Base-by-base conservation (phyloP, 1,140 invertebrate genomes). In the Plodia interpunctella region DNA sequence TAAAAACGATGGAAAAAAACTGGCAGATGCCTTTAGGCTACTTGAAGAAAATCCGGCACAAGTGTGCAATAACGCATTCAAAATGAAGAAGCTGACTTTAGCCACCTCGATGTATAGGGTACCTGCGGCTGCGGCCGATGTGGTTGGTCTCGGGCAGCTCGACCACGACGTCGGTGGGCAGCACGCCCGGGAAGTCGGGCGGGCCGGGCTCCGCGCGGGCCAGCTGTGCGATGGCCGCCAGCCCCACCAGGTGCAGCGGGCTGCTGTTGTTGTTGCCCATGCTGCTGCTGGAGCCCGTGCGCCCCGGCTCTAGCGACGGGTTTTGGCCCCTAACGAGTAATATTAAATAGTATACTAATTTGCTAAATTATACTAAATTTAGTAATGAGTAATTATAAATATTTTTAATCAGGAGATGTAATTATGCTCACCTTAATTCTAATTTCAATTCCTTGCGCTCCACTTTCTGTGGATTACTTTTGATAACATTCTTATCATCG, bases 401-500 rank as follows among this genome's bases (percentile, higher is more conserved):
- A n/a, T n/a, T n/a, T n/a, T n/a, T n/a, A n/a, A n/a, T n/a, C n/a
- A n/a, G n/a, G n/a, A n/a, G n/a, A n/a, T n/a, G 21, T 25, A 21
- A 20, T 51, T 38, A 4, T 19, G 55, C 63, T 67, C 66, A 88
- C 84, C 86, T 79, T 25, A 89, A 64, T 72, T 90, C 88, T 58
- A 90, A 70, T 69, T 90, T 91, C 66, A 91, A 80, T 59, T 92
- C 91, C 66, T 91, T 91, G 55, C 90, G 75, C 59, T 92, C 92
- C 11, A 87, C 70, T 74, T 92, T 92, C 6, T 90, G 88, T 17
- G 92, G 91, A 74, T 90, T 92, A 66, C 90, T 91, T 71, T 92
- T 91, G 25, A 93, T 85, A 28, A 93, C 77, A 81, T 92, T 93
- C 75, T 93, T 93, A 71, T 94, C 93, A 72, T 95, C 94, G 50